These are phyloP conservation scores for Lepus townsendii DNA, from an alignment of 2,797 vertebrate species.

Conservation along the genomic window DNA sequence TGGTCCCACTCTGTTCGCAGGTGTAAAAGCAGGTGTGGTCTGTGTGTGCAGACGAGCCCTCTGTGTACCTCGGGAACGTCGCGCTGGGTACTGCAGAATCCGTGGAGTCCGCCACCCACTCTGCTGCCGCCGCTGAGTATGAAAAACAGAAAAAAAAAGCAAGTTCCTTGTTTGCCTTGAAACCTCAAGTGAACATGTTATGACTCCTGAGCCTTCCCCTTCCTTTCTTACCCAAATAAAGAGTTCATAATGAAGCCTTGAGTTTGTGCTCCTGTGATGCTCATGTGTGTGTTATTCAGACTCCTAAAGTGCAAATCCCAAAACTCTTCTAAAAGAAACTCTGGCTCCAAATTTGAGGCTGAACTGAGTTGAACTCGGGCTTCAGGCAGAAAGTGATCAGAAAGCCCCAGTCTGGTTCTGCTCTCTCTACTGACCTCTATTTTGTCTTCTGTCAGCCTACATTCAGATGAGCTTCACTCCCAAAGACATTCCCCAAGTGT, in stretches of 20 bases:
- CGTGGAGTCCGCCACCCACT: accelerated
- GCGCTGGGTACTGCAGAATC: accelerated
- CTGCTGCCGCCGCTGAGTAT: no score
- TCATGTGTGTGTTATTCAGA: background rate
- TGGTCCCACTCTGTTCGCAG: background rate
- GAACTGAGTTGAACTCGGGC: no score
- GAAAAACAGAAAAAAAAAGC: background rate
- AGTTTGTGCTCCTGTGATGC: background rate
- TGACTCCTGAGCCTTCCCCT: no score
- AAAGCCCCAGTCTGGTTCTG: background rate
- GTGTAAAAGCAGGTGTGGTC: accelerated
- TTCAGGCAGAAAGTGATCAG: background rate
- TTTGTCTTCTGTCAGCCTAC: no score
- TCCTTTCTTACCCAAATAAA: background rate
- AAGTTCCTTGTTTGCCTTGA: accelerated
- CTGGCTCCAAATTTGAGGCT: no score
- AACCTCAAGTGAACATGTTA: background rate
- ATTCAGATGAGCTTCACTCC: no score
- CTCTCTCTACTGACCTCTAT: no score
- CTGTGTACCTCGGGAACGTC: accelerated
- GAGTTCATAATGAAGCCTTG: accelerated
- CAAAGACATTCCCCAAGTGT: no score
- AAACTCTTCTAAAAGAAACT: no score
- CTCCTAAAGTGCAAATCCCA: background rate
- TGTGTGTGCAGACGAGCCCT: accelerated